These are phyloP conservation scores for Tortricodes alternella DNA, from an alignment of 2,888 invertebrate genomes.

Conservation along the genomic window DNA sequence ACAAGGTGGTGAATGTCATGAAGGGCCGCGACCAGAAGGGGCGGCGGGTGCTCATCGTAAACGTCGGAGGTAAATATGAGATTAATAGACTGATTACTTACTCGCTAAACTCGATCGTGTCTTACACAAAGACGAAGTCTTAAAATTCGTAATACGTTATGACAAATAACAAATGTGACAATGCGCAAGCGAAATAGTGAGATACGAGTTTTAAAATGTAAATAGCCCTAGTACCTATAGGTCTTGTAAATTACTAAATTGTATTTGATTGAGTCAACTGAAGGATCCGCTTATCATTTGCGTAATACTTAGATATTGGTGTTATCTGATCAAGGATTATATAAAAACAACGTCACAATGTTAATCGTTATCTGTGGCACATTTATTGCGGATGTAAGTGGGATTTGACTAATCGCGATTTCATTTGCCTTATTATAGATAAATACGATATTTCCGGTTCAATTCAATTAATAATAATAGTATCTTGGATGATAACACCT, in stretches of 20 bases:
- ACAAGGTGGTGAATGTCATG: conserved; percentile 90
- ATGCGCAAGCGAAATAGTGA: too few relatives aligned
- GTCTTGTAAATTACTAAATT: not conserved
- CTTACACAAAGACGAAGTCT: too few relatives aligned
- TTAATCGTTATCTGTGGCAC: conserved; percentile 3
- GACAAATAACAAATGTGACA: too few relatives aligned
- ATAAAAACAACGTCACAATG: not conserved
- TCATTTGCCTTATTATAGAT: not conserved
- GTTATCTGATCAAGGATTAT: conserved; percentile 16
- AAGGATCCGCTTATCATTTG: conserved; percentile 7
- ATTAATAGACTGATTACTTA: not conserved
- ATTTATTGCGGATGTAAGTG: not conserved
- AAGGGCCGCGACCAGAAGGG: conserved; percentile 89
- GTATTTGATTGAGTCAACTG: not conserved
- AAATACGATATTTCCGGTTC: too few relatives aligned
- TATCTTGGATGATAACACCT: too few relatives aligned
- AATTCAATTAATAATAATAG: too few relatives aligned
- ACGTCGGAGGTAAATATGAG: conserved; percentile 86
- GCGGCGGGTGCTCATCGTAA: conserved; percentile 88
- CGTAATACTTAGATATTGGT: conserved; percentile 3
- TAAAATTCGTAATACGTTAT: too few relatives aligned
- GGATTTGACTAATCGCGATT: conserved; percentile 2
- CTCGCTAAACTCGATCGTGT: too few relatives aligned
- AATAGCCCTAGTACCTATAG: too few relatives aligned
- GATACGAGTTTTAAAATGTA: too few relatives aligned